Evolutionary conservation across 23 tunicate species (phyloP).

Genomic region (Styela clava): DNA sequence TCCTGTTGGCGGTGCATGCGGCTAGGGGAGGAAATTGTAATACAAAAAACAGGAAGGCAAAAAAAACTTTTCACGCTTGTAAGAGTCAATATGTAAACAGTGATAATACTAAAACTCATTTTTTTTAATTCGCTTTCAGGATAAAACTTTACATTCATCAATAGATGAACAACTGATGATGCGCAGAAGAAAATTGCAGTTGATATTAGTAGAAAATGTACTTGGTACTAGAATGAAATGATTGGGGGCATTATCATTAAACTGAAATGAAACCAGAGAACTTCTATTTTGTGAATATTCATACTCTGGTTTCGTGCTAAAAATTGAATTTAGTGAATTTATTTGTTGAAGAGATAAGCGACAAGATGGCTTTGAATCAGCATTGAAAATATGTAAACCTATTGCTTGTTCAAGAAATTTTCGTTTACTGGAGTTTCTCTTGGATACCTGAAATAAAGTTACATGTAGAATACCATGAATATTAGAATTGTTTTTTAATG

Average conservation of each 20-base stretch:
- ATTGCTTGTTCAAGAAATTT: slow-evolving; percentile 42
- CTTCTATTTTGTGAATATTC: slow-evolving; percentile 11
- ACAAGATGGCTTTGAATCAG: background rate
- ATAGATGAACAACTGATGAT: background rate
- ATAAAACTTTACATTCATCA: too few species aligned
- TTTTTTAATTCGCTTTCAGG: too few species aligned
- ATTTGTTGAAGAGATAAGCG: background rate
- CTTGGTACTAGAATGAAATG: slow-evolving; percentile 44
- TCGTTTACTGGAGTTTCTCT: slow-evolving; percentile 12
- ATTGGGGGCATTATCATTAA: background rate
- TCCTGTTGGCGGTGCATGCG: too few species aligned
- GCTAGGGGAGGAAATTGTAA: too few species aligned
- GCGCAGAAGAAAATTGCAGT: slow-evolving; percentile 27
- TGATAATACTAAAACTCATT: too few species aligned
- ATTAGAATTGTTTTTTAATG: background rate
- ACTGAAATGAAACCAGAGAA: background rate
- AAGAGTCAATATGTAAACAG: too few species aligned
- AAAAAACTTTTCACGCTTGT: too few species aligned
- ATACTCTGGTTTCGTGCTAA: slow-evolving; percentile 9
- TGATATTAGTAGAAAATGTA: slow-evolving; percentile 25
- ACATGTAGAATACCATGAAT: slow-evolving; percentile 20
- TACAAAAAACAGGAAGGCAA: too few species aligned
- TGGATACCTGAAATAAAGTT: slow-evolving; percentile 26
- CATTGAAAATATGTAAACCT: slow-evolving; percentile 34
- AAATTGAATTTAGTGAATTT: background rate